Evolutionary conservation across 2,888 invertebrate species (phyloP).

Genomic region (Isoperla grammatica): DNA sequence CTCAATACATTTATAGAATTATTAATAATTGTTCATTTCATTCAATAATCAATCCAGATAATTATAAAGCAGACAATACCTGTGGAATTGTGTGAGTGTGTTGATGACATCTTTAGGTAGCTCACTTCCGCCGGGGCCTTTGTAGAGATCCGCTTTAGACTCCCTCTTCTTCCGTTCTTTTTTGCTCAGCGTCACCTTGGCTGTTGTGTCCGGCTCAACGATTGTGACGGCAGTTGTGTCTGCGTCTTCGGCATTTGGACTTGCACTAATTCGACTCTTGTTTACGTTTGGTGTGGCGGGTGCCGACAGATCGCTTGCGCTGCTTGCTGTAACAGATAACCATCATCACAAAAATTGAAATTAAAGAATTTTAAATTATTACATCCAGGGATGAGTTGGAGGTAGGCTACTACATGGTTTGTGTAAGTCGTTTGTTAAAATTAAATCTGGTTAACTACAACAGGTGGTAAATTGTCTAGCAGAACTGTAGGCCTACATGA

Average conservation of each 20-base stretch:
- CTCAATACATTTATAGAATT: too few relatives aligned
- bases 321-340: conserved; percentile 61
- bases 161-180: conserved; percentile 40
- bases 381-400: too few relatives aligned
- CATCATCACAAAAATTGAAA: too few relatives aligned
- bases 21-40: too few relatives aligned
- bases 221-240: conserved; percentile 28
- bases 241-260: conserved; percentile 44
- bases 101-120: conserved; percentile 49
- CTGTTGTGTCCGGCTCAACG: conserved; percentile 9
- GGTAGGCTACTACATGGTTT: too few relatives aligned
- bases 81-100: conserved; percentile 64
- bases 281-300: conserved; percentile 56
- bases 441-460: too few relatives aligned
- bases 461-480: too few relatives aligned
- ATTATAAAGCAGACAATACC: too few relatives aligned
- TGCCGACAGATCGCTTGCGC: conserved; percentile 67
- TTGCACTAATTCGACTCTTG: conserved; percentile 44
- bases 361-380: not conserved
- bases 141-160: conserved; percentile 33
- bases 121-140: conserved; percentile 49
- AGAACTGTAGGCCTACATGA: too few relatives aligned
- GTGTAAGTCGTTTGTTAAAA: not conserved
- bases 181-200: conserved; percentile 13
- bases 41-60: too few relatives aligned